Percentiles rank a stretch among this genome's conserved stretches.
Evolutionary conservation across 2,888 invertebrate species (phyloP).

Genomic region (Atethmia centrago): DNA sequence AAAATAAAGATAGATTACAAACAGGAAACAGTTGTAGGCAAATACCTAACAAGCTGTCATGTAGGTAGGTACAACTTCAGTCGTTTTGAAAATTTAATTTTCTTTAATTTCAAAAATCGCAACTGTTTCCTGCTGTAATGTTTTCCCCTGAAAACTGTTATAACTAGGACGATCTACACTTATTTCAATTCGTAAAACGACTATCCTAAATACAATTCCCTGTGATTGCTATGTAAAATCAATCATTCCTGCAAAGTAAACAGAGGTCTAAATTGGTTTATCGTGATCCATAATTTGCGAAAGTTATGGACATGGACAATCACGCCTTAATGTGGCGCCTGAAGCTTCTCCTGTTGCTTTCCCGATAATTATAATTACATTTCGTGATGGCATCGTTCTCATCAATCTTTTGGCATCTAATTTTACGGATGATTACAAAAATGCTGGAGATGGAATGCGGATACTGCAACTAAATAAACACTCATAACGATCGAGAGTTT

Average conservation of each 20-base stretch:
- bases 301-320: slow-evolving; percentile 55
- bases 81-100: background rate
- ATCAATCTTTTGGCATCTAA: slow-evolving; percentile 37
- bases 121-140: background rate
- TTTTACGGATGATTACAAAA: slow-evolving; percentile 23
- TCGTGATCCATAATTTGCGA: slow-evolving; percentile 62
- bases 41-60: background rate
- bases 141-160: background rate
- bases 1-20: slow-evolving; percentile 5
- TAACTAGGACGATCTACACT: background rate
- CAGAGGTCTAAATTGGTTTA: slow-evolving; percentile 56
- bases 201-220: slow-evolving; percentile 32
- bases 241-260: slow-evolving; percentile 47
- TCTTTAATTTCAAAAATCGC: background rate
- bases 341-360: slow-evolving; percentile 48
- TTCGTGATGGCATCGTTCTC: slow-evolving; percentile 43
- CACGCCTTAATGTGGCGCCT: slow-evolving; percentile 52
- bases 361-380: slow-evolving; percentile 54
- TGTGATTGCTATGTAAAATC: slow-evolving; percentile 40
- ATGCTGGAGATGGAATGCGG: slow-evolving; percentile 34
- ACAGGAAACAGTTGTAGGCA: background rate
- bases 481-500: slow-evolving; percentile 16
- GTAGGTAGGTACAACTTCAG: background rate
- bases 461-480: slow-evolving; percentile 32
- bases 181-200: slow-evolving; percentile 12